A percentile compares a stretch with the other conserved stretches of the same genome.
These are phyloP conservation scores for Trachemys scripta DNA, from an alignment of 2,113 vertebrate genomes.

Conservation along the genomic window DNA sequence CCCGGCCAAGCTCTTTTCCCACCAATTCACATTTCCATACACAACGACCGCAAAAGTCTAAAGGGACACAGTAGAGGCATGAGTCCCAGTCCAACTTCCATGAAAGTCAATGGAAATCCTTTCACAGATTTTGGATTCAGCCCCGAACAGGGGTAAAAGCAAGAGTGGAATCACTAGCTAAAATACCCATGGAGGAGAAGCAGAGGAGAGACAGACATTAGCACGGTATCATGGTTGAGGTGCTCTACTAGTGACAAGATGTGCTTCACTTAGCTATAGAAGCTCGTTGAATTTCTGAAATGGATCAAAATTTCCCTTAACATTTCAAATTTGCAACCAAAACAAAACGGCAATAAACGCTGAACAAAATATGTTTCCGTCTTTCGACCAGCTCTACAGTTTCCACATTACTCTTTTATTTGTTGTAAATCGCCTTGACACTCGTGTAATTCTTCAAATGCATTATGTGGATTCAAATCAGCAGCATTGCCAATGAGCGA, in stretches of 20 bases:
- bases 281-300: not conserved
- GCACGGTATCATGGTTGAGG: not conserved
- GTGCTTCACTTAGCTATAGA: not conserved
- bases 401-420: not conserved
- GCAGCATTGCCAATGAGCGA: not conserved
- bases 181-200: not conserved
- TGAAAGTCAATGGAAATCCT: not conserved
- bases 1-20: not conserved
- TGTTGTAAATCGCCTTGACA: not conserved
- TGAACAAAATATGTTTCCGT: not conserved
- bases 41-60: not conserved
- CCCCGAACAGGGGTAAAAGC: not conserved
- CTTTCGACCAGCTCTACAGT: not conserved
- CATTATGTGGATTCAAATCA: not conserved
- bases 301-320: not conserved
- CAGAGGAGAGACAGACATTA: not conserved
- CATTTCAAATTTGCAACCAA: not conserved
- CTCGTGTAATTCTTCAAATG: not conserved
- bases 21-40: not conserved
- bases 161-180: too few species aligned
- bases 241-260: not conserved
- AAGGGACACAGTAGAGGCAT: not conserved
- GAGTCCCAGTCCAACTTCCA: not conserved
- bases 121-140: not conserved
- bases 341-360: not conserved